Evolutionary conservation across 1,140 invertebrate species (phyloP).

Genomic region (Magallana angulata): DNA sequence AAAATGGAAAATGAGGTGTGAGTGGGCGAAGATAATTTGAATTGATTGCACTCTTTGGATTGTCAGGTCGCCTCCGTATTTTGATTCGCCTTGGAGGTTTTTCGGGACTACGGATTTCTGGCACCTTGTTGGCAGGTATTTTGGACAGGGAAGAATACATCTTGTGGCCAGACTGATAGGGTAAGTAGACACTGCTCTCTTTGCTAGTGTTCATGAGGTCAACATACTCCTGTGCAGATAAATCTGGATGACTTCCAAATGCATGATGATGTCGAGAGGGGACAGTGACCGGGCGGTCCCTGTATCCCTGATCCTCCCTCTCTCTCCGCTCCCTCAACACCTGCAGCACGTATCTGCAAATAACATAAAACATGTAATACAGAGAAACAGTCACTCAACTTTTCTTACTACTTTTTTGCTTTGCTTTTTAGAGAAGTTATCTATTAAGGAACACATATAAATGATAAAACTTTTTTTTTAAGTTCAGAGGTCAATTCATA

Average conservation of each 20-base stretch:
- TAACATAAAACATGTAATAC: background rate
- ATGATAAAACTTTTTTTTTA: too few species aligned
- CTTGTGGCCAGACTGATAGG: slow-evolving; percentile 55
- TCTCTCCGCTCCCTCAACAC: slow-evolving; percentile 54
- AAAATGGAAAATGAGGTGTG: slow-evolving; percentile 56
- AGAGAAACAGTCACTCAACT: background rate
- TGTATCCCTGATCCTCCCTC: slow-evolving; percentile 44
- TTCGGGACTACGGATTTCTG: slow-evolving; percentile 49
- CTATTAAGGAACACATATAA: too few species aligned
- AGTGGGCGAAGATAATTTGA: slow-evolving; percentile 55
- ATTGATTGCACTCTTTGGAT: slow-evolving; percentile 40
- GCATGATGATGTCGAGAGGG: slow-evolving; percentile 41
- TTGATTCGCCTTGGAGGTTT: slow-evolving; percentile 53
- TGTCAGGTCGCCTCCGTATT: slow-evolving; percentile 54
- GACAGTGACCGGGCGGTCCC: slow-evolving; percentile 35
- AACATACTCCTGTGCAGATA: slow-evolving; percentile 48
- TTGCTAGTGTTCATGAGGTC: slow-evolving; percentile 19
- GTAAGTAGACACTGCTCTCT: slow-evolving; percentile 45
- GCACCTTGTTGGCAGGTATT: slow-evolving; percentile 42
- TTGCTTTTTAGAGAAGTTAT: too few species aligned
- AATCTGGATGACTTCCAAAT: slow-evolving; percentile 56
- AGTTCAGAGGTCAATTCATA: too few species aligned
- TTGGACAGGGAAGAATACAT: slow-evolving; percentile 58
- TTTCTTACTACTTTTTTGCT: too few species aligned
- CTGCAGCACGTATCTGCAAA: slow-evolving; percentile 55